Base-by-base conservation (phyloP, 2,113 vertebrate species). In the Cichladusa arquata region DNA sequence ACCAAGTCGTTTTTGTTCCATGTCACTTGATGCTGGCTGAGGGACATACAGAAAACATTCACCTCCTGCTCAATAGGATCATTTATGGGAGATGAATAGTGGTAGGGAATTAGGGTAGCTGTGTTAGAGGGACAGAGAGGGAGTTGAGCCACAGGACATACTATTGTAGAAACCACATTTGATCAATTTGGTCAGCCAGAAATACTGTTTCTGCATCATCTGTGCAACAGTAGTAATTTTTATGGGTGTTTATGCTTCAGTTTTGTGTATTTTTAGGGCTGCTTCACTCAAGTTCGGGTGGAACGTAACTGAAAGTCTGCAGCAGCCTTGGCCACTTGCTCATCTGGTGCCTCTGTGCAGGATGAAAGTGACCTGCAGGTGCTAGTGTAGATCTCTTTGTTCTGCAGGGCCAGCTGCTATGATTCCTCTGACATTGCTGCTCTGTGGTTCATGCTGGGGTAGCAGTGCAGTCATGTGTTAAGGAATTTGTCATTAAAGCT, bases 301-400 rank as follows among this genome's bases (percentile, higher is more conserved):
- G 29, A 69, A n/a, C 0, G 0, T 66, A 56, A 8, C 14, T 86
- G 14, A 7, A 72, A 58, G 22, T 42, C 33, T 2, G 7, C 54
- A 45, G 79, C 69, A 40, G 0, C n/a, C 54, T 64, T 62, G 38
- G 33, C 53, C 34, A 8, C 22, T 72, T 80, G 42, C 6, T 93
- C 9, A n/a, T 53, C 36, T 45, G 47, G 15, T n/a, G 29, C 3
- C 19, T 29, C 33, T 64, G 23, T 40, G 53, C 0, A 1, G 50
- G n/a, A 5, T 36, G 33, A 57, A 54, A 22, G 47, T 57, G 47
- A 47, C 29, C 28, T 44, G n/a, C 19, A 13, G 44, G 33, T 85
- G 33, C n/a, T 31, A 29, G 7, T 62, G 62, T n/a, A 23, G 38
- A 14, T 45, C 28, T 83, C 44, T 22, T 9, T 33, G 16, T 54